phyloP scores from a whole-genome alignment of 2,888 invertebrate genomes.

The Synergus umbraculus region DNA sequence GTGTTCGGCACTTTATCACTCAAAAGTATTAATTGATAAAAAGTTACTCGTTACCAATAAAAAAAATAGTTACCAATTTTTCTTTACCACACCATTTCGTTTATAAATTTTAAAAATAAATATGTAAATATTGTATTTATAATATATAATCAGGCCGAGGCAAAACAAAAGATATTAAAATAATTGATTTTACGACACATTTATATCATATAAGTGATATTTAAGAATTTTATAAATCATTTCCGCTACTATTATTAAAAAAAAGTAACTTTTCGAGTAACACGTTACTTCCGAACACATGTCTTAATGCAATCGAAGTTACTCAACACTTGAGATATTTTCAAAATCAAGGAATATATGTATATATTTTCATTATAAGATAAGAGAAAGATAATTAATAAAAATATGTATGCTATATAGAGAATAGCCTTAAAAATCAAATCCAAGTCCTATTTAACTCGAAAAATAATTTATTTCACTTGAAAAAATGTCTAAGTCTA shows the following conservation, averaged over 20 bases:
- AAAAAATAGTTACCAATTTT: too few relatives aligned
- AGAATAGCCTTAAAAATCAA: conserved; percentile 4
- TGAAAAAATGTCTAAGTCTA: not conserved
- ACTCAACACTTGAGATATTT: conserved; percentile 15
- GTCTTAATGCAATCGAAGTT: not conserved
- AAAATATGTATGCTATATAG: not conserved
- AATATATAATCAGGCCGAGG: not conserved
- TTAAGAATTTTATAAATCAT: not conserved
- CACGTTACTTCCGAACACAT: not conserved
- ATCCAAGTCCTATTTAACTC: not conserved
- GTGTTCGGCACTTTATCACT: not conserved
- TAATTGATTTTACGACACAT: too few relatives aligned
- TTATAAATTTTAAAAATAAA: too few relatives aligned
- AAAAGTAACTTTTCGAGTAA: not conserved
- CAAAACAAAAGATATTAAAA: not conserved
- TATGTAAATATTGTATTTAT: not conserved
- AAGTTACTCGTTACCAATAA: not conserved
- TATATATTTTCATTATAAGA: conserved; percentile 15
- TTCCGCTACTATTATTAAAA: not conserved
- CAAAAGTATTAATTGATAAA: not conserved
- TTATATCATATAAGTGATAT: not conserved
- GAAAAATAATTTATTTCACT: not conserved
- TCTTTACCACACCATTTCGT: too few relatives aligned
- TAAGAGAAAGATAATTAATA: conserved; percentile 36
- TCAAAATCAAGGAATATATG: not conserved